Evolutionary conservation across 2,888 invertebrate species (phyloP), one percentile per base, ranked within the genome.

Genomic region (Cataglyphis rosenhaueri): DNA sequence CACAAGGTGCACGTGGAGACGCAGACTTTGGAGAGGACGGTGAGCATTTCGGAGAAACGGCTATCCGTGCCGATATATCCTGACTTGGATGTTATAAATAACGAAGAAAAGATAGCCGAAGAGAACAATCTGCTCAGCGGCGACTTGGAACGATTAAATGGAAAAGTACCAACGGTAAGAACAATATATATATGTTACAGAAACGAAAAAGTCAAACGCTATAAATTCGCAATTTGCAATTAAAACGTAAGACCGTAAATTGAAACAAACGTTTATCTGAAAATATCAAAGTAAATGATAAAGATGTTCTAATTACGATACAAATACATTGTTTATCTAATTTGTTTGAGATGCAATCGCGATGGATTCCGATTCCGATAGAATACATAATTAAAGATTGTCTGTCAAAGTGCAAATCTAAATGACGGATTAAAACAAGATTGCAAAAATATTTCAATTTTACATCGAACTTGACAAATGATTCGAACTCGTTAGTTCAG

Each of bases 61-160:
- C 85, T 94, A 3, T 94, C 94, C 5, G 94, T 87, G 5, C 94
- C 94, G 68, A 92, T 93, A 65, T 94, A 94, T 86, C 92, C 93
- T 0, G 93, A 93, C 18, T 76, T 93, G 83, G 92, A 93, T 21
- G 85, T 88, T 9, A 86, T 91, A 32, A 83, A 66, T 62, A 91
- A 92, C 81, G 93, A 94, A 65, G 93, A 91, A 86, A 75, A 88
- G 65, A 83, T 62, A 15, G 87, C 92, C 32, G 94, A 94, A 78
- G 94, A 94, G 83, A 94, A 94, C 81, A 93, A 94, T 90, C 89
- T 94, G 48, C 90, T 94, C 9, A 91, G 92, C 66, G 94, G 94
- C 74, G 92, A 94, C 78, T 91, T 91, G 55, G 94, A 93, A 61
- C 91, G 94, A 44, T 86, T 94, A 44, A 93, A 94, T 32, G 94